A percentile compares a stretch with the other conserved stretches of the same genome.
Conservation (phyloP, 2,888 invertebrate species). For the Netelia melanura region DNA sequence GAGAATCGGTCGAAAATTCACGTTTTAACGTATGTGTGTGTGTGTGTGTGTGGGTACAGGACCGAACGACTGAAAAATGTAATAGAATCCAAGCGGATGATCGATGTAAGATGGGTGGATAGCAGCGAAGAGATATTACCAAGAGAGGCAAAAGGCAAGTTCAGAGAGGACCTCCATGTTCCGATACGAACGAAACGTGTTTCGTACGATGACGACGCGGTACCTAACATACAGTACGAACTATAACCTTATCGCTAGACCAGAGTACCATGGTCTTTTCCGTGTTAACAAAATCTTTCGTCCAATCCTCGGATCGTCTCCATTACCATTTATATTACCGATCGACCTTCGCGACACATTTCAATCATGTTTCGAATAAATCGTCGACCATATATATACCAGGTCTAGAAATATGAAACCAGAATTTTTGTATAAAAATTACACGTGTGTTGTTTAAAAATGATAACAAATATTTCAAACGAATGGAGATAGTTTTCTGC, state of each 20-base stretch:
- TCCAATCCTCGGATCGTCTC: too few relatives aligned
- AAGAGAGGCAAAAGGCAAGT: constrained; percentile 41
- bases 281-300: too few relatives aligned
- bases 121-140: constrained; percentile 77
- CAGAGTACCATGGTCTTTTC: too few relatives aligned
- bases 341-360: too few relatives aligned
- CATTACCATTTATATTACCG: too few relatives aligned
- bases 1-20: constrained; percentile 1
- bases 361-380: too few relatives aligned
- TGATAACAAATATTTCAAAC: too few relatives aligned
- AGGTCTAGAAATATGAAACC: too few relatives aligned
- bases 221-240: not conserved
- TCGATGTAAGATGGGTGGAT: constrained; percentile 81
- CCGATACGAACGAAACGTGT: constrained; percentile 73
- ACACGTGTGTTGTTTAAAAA: too few relatives aligned
- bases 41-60: not conserved
- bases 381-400: not conserved
- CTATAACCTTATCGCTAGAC: not conserved
- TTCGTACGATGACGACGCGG: constrained; percentile 64
- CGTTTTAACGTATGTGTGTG: constrained; percentile 2
- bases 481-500: too few relatives aligned
- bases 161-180: constrained; percentile 68
- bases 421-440: too few relatives aligned
- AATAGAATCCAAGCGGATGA: constrained; percentile 79
- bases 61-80: constrained; percentile 76